Conservation (phyloP, 2,888 invertebrate species). For the Ophion ellenae region DNA sequence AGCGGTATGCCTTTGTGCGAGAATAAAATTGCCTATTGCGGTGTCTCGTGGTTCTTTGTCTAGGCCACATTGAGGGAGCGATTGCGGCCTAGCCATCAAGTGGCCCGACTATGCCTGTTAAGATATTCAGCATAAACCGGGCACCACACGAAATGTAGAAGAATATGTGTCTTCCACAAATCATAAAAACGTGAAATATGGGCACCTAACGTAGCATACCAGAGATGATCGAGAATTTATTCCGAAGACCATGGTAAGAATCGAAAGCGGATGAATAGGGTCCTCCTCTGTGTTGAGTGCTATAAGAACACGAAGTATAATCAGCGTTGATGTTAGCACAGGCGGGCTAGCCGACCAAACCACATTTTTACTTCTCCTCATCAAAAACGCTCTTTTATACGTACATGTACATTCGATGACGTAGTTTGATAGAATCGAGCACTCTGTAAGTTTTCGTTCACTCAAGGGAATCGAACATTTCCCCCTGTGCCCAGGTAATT, state of each 20-base stretch:
- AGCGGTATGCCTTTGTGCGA: constrained; percentile 15
- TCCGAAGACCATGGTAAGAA: constrained; percentile 42
- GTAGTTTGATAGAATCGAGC: not conserved
- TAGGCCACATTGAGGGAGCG: constrained; percentile 22
- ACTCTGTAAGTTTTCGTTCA: not conserved
- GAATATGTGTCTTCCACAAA: constrained; percentile 66
- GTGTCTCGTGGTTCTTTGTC: constrained; percentile 56
- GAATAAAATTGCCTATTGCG: constrained; percentile 28
- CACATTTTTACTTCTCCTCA: not conserved
- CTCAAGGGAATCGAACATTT: not conserved
- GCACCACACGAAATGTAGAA: constrained; percentile 47
- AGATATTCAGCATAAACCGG: constrained; percentile 57
- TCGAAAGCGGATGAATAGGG: constrained; percentile 29
- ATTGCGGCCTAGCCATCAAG: constrained; percentile 47
- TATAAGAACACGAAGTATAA: constrained; percentile 49
- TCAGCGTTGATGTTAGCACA: constrained; percentile 52
- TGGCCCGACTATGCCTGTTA: constrained; percentile 66
- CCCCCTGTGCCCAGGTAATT: not conserved
- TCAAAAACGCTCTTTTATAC: not conserved
- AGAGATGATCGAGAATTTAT: constrained; percentile 59
- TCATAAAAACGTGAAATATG: constrained; percentile 67
- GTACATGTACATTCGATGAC: no score
- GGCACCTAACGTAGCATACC: constrained; percentile 61
- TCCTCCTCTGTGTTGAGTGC: constrained; percentile 32
- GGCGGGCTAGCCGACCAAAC: constrained; percentile 14